A percentile compares a stretch with the other conserved stretches of the same genome.
Conservation (phyloP, 2,797 vertebrate species). For the Trachurus trachurus region DNA sequence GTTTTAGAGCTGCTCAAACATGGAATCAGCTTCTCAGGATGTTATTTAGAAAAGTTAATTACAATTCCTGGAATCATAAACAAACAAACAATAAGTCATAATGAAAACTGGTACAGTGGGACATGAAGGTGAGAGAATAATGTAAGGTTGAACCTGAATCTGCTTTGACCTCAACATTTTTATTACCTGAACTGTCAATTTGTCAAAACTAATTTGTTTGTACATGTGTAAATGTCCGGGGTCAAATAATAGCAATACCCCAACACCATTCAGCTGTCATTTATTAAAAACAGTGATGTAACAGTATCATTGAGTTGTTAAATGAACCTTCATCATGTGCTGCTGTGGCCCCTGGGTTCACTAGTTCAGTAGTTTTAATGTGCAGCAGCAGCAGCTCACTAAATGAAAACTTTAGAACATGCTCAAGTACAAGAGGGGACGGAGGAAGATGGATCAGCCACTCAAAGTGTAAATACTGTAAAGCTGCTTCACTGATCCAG, state of each 20-base stretch:
- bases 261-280: neutral
- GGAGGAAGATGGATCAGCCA: constrained; percentile 30
- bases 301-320: neutral
- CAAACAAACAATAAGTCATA: constrained; percentile 17
- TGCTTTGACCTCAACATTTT: neutral
- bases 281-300: neutral
- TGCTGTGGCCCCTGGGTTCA: no score
- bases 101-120: neutral
- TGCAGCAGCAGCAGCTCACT: no score
- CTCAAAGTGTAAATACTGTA: neutral
- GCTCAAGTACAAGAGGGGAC: neutral
- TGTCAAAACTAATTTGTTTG: neutral
- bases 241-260: neutral
- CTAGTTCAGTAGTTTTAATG: neutral
- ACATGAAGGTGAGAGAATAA: neutral
- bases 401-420: neutral
- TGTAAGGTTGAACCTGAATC: neutral
- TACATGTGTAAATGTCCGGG: neutral
- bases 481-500: constrained; percentile 18
- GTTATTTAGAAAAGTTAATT: constrained; percentile 57
- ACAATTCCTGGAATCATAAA: constrained; percentile 42
- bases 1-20: constrained; percentile 45
- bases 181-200: neutral
- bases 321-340: neutral
- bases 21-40: constrained; percentile 34